phyloP scores from a whole-genome alignment of 2,113 vertebrate genomes.

The Heterocephalus glaber region DNA sequence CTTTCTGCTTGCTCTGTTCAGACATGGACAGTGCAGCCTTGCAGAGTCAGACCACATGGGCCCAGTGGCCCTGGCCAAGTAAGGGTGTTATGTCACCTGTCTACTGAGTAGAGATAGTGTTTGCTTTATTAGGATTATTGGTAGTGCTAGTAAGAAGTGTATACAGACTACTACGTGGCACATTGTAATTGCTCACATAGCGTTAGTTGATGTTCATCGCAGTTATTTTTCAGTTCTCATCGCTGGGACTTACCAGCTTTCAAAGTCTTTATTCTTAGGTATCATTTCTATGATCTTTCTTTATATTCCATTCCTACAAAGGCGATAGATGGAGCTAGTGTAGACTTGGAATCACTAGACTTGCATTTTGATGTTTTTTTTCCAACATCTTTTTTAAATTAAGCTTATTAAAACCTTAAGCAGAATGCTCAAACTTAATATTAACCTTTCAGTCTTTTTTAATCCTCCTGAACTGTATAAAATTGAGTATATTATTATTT shows the following conservation, averaged over 20 bases:
- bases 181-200: background rate
- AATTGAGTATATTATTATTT: background rate
- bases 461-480: constrained; percentile 10
- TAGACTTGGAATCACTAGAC: background rate
- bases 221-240: background rate
- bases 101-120: background rate
- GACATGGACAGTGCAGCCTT: background rate
- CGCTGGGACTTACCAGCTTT: background rate
- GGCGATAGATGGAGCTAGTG: background rate
- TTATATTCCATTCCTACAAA: background rate
- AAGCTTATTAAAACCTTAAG: constrained; percentile 42
- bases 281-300: background rate
- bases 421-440: constrained; percentile 15
- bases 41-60: background rate
- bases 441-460: constrained; percentile 28
- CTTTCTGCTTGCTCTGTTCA: constrained; percentile 24
- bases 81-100: background rate
- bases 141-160: background rate
- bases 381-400: constrained; percentile 1
- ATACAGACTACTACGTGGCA: background rate
- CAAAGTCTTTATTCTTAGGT: background rate
- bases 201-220: background rate
- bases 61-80: background rate
- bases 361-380: background rate
- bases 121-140: background rate